Conservation (phyloP, 2,797 vertebrate genomes). For the Chelon labrosus region DNA sequence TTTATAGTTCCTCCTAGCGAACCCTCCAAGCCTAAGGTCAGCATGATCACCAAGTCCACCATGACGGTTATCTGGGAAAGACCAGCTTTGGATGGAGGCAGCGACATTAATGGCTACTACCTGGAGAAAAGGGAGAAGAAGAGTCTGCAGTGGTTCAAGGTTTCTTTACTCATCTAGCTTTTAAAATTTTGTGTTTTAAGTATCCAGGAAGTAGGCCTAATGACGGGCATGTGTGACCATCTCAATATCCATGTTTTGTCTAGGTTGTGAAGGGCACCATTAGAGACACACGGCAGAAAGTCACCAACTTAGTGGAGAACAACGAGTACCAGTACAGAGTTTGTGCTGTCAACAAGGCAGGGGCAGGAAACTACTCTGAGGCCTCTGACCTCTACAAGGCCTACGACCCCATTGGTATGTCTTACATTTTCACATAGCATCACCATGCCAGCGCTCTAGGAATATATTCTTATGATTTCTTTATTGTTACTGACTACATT, state of each 20-base stretch:
- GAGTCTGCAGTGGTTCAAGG: slow-evolving; percentile 98
- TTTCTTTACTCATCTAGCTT: slow-evolving; percentile 39
- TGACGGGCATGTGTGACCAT: not conserved
- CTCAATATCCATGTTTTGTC: not conserved
- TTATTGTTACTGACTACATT: not conserved
- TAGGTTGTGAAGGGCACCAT: slow-evolving; percentile 94
- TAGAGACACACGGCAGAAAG: slow-evolving; percentile 97
- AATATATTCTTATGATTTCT: not conserved
- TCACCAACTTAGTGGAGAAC: slow-evolving; percentile 90
- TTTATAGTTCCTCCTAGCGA: slow-evolving; percentile 92
- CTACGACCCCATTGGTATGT: slow-evolving; percentile 93
- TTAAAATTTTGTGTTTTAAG: not conserved
- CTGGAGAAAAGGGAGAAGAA: slow-evolving; percentile 98
- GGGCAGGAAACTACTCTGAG: slow-evolving; percentile 93
- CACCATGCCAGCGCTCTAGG: not conserved
- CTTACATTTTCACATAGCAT: not conserved
- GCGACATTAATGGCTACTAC: slow-evolving; percentile 95
- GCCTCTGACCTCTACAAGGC: slow-evolving; percentile 94
- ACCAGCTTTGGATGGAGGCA: slow-evolving; percentile 93
- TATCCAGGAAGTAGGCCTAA: not conserved
- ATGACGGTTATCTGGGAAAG: slow-evolving; percentile 98
- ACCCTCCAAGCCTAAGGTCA: slow-evolving; percentile 92
- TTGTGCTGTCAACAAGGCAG: slow-evolving; percentile 96
- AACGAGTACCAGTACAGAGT: slow-evolving; percentile 96
- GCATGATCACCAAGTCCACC: slow-evolving; percentile 94